Percentiles rank a stretch among this genome's conserved stretches.
These are phyloP conservation scores for Leptinotarsa tumamoca DNA, from an alignment of 2,888 invertebrate genomes.

Conservation along the genomic window DNA sequence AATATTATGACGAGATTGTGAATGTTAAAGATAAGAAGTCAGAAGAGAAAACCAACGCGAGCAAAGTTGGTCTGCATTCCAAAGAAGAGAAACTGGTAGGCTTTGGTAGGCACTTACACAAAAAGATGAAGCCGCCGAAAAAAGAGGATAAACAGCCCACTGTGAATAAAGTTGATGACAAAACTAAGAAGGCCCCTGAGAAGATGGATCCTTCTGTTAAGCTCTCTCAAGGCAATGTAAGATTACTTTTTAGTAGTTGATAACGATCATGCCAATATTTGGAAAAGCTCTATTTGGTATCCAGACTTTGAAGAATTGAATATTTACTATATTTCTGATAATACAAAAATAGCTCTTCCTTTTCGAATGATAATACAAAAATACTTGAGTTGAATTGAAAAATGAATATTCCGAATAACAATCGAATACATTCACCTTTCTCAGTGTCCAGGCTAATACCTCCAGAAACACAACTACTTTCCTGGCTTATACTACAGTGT, in stretches of 20 bases:
- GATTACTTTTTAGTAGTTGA: not conserved
- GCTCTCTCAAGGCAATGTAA: not conserved
- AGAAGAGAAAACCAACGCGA: conserved; percentile 22
- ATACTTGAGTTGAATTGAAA: no score
- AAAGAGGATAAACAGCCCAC: conserved; percentile 1
- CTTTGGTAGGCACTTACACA: conserved; percentile 29
- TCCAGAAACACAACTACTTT: no score
- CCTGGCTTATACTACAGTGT: no score
- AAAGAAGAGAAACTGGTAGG: conserved; percentile 19
- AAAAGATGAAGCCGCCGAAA: conserved; percentile 25
- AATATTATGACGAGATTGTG: conserved; percentile 39
- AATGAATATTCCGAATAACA: no score
- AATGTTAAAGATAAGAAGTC: conserved; percentile 31
- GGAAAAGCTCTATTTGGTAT: no score
- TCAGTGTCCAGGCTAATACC: no score
- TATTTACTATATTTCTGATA: no score
- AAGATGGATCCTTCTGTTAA: not conserved
- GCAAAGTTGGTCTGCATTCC: conserved; percentile 17
- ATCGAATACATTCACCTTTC: no score
- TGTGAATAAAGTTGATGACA: not conserved
- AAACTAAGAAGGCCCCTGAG: not conserved
- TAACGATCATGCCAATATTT: no score
- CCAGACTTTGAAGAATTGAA: no score
- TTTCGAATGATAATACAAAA: no score
- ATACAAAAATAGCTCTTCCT: no score